Percentiles rank a stretch among this genome's conserved stretches.
phyloP scores from a whole-genome alignment of 2,888 invertebrate genomes.

The Epirrita christyi region DNA sequence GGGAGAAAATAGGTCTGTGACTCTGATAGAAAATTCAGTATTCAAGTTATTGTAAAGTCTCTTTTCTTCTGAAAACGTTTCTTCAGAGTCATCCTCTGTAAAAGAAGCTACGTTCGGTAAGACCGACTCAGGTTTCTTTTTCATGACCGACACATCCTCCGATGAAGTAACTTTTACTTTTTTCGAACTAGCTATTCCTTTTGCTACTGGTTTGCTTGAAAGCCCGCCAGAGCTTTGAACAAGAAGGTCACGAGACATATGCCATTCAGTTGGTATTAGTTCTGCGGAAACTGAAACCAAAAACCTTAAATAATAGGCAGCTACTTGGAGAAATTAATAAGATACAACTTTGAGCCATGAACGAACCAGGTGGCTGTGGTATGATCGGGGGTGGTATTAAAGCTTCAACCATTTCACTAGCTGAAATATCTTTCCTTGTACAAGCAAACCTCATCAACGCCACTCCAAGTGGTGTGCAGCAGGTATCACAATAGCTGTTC shows the following conservation, averaged over 20 bases:
- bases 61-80: conserved; percentile 42
- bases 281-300: conserved; percentile 36
- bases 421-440: conserved; percentile 49
- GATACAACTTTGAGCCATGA: background rate
- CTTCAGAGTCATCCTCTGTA: conserved; percentile 19
- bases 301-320: background rate
- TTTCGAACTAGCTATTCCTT: conserved; percentile 29
- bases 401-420: conserved; percentile 52
- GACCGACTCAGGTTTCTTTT: conserved; percentile 43
- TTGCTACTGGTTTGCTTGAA: conserved; percentile 47
- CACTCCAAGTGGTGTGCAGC: conserved; percentile 78
- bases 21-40: conserved; percentile 50
- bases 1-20: conserved; percentile 48
- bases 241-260: conserved; percentile 46
- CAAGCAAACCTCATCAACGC: conserved; percentile 70
- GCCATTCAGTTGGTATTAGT: conserved; percentile 60
- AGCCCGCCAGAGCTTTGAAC: conserved; percentile 22
- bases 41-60: conserved; percentile 45
- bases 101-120: conserved; percentile 16
- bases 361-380: conserved; percentile 44
- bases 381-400: conserved; percentile 52
- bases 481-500: conserved; percentile 80
- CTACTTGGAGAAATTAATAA: background rate
- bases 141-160: conserved; percentile 34
- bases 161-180: conserved; percentile 40